A percentile compares a stretch with the other conserved stretches of the same genome.
Conservation (phyloP, 2,888 invertebrate species). For the Tyria jacobaeae region DNA sequence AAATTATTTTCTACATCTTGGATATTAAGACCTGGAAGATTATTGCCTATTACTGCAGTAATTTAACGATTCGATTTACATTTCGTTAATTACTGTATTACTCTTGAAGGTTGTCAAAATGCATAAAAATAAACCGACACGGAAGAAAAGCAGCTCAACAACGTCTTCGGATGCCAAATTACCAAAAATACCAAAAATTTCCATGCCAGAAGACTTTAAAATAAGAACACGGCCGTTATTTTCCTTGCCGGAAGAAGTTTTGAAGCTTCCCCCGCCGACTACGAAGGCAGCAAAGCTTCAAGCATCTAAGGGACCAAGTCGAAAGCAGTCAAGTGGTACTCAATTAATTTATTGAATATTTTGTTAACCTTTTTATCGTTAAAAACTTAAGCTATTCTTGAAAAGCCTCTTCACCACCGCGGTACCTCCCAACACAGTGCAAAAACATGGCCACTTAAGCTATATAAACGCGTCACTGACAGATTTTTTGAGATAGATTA, state of each 20-base stretch:
- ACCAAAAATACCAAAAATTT: constrained; percentile 84
- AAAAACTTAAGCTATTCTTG: too few relatives aligned
- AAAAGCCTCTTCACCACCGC: too few relatives aligned
- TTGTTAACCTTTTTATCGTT: not conserved
- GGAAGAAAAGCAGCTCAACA: constrained; percentile 74
- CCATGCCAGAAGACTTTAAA: constrained; percentile 86
- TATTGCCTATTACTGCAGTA: too few relatives aligned
- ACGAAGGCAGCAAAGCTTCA: constrained; percentile 52
- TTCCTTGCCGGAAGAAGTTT: constrained; percentile 88
- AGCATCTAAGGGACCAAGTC: constrained; percentile 55
- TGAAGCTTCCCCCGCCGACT: constrained; percentile 75
- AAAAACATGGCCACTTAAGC: too few relatives aligned
- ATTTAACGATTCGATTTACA: too few relatives aligned
- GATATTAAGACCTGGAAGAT: too few relatives aligned
- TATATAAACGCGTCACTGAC: too few relatives aligned
- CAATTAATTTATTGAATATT: not conserved
- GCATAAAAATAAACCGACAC: constrained; percentile 68
- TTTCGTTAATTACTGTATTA: not conserved
- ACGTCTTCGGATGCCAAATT: constrained; percentile 82
- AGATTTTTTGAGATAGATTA: too few relatives aligned
- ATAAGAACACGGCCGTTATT: constrained; percentile 86
- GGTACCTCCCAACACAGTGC: not conserved
- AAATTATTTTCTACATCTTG: too few relatives aligned
- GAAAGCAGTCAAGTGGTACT: constrained; percentile 72
- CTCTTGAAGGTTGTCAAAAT: constrained; percentile 3